These are phyloP conservation scores for Podocnemis expansa DNA, from an alignment of 2,113 vertebrate genomes.

Conservation along the genomic window DNA sequence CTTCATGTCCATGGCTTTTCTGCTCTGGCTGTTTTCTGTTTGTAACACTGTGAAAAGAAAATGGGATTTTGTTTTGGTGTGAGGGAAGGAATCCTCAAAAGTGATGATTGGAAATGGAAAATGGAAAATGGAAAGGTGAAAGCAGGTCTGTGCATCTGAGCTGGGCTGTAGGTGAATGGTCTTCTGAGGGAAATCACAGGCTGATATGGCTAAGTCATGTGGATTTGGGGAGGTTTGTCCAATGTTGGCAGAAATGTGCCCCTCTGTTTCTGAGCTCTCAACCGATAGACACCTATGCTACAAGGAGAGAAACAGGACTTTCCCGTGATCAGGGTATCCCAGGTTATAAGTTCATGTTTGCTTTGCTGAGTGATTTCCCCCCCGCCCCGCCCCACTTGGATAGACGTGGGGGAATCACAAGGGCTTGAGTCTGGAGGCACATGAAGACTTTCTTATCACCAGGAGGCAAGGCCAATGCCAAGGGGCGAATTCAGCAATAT, in stretches of 20 bases:
- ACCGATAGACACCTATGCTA: not conserved
- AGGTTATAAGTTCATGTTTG: too few species aligned
- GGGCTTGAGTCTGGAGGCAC: not conserved
- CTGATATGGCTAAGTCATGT: too few species aligned
- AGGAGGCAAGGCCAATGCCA: too few species aligned
- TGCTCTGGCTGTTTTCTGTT: not conserved
- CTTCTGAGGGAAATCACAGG: not conserved
- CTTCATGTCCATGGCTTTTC: not conserved
- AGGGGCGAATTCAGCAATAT: too few species aligned
- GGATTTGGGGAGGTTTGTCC: too few species aligned
- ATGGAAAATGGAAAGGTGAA: not conserved
- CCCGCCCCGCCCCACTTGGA: too few species aligned
- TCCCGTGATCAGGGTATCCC: not conserved
- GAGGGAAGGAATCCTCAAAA: too few species aligned
- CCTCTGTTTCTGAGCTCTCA: not conserved
- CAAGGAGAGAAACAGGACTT: not conserved
- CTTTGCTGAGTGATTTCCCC: not conserved
- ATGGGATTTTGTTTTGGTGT: not conserved
- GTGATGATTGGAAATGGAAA: not conserved
- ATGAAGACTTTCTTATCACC: not conserved
- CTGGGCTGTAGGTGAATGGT: not conserved
- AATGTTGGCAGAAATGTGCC: not conserved
- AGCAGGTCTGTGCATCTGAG: too few species aligned
- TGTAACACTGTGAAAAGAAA: not conserved
- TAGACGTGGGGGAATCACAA: not conserved